Conservation (phyloP, 2,113 vertebrate species). For the Cranoglanis bouderius region DNA sequence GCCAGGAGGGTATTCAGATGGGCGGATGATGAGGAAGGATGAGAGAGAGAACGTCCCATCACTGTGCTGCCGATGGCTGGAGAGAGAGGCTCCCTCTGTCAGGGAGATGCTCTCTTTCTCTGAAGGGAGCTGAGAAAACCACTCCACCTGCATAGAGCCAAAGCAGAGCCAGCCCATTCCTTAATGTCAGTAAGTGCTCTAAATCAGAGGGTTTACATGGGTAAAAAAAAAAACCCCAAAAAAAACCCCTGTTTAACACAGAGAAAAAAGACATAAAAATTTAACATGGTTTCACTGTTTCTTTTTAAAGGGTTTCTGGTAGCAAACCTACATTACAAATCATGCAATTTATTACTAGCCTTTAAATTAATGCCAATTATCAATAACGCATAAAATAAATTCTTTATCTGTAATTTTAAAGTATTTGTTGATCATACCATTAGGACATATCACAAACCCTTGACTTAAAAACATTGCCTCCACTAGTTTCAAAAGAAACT, state of each 20-base stretch:
- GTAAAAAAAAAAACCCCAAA: too few species aligned
- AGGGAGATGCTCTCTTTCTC: constrained; percentile 61
- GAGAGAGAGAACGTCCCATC: constrained; percentile 77
- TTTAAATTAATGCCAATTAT: background rate
- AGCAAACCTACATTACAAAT: background rate
- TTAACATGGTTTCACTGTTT: background rate
- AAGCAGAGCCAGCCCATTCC: background rate
- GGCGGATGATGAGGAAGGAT: constrained; percentile 68
- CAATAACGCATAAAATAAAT: background rate
- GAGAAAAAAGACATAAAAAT: background rate
- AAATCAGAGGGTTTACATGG: background rate
- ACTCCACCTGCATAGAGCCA: constrained; percentile 67
- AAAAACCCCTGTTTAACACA: too few species aligned
- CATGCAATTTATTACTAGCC: background rate
- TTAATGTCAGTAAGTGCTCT: background rate
- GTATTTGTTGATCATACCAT: background rate
- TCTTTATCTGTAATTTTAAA: background rate
- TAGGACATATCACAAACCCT: background rate
- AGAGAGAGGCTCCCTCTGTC: constrained; percentile 67
- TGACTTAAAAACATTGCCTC: background rate
- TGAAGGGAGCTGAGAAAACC: constrained; percentile 64
- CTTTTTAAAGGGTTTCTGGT: background rate
- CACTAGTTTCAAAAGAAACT: background rate
- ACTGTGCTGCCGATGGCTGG: constrained; percentile 75
- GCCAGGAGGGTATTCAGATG: constrained; percentile 56